Base-by-base conservation (phyloP, 1,140 invertebrate genomes). In the Drosophila tristis region DNA sequence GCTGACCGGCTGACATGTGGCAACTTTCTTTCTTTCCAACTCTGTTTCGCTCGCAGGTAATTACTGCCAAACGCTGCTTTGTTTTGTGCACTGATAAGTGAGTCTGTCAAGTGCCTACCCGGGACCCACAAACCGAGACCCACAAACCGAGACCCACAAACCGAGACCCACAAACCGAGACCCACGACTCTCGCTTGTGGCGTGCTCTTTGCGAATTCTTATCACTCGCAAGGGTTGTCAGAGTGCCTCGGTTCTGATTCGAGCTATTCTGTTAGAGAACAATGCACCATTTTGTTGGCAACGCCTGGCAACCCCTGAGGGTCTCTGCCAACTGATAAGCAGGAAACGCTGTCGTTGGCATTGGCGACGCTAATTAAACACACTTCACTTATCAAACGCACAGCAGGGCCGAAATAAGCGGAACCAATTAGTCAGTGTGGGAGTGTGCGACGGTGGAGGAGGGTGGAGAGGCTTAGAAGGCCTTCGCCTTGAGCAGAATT, bases 351-450 rank as follows among this genome's bases (percentile, higher is more conserved):
- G 65, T 15, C 70, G 59, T 61, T 60, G 60, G 61, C 71, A 61
- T 61, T 54, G 65, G 25, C 31, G 31, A 31, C 31, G 31, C 78
- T 87, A 86, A 86, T 86, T 86, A 81, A 86, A 87, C 58, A 67
- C 82, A 70, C 67, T 86, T 86, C 77, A 62, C 55, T 86, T 87
- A 86, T 86, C 81, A 87, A 78, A 82, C 78, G 61, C 70, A 74
- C 73, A 80, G 68, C 81, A 63, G 53, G 73, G 9, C 56, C 51
- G 23, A 43, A 67, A 55, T 53, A 59, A 73, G 59, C 44, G 66
- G 51, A 51, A 68, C 63, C 77, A 84, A 80, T 75, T 77, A 58
- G 65, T 6, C 51, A 50, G 49, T 23, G 53, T 39, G 31, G 4
- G 42, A 48, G 8, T 23, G 43, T 13, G n/a, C 43, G 23, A 20